Conservation (phyloP, 2,888 invertebrate species). For the Frankliniella fusca region DNA sequence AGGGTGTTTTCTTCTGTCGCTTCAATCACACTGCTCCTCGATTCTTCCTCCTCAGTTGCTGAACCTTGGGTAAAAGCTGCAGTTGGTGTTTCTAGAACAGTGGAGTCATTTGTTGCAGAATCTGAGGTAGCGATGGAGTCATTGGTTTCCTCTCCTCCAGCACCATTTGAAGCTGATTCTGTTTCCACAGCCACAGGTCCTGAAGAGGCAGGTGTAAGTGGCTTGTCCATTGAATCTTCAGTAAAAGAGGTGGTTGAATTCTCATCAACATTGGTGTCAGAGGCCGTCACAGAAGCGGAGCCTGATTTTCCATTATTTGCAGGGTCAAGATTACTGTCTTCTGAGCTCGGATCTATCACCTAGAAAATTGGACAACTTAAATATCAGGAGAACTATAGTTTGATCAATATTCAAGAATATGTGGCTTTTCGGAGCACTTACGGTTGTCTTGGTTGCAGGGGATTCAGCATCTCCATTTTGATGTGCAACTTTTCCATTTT, state of each 20-base stretch:
- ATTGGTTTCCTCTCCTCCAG: conserved; percentile 41
- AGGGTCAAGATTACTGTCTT: conserved; percentile 77
- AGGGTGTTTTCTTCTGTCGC: neutral
- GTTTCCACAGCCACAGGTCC: conserved; percentile 41
- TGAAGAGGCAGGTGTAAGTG: conserved; percentile 54
- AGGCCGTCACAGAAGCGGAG: conserved; percentile 53
- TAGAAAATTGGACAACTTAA: conserved; percentile 34
- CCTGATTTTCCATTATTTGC: conserved; percentile 50
- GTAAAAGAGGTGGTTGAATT: conserved; percentile 71
- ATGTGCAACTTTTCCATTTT: conserved; percentile 40
- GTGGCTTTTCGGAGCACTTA: conserved; percentile 19
- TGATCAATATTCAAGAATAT: neutral
- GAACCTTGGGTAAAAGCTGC: neutral
- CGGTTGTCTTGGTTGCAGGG: conserved; percentile 29
- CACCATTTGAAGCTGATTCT: conserved; percentile 28
- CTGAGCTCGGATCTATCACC: conserved; percentile 52
- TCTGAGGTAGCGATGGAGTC: conserved; percentile 42
- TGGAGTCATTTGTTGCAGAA: conserved; percentile 39
- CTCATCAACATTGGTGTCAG: conserved; percentile 58
- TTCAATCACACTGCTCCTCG: conserved; percentile 20
- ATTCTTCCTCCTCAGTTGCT: conserved; percentile 8
- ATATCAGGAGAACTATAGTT: neutral
- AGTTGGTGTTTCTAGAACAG: neutral
- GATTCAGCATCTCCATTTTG: conserved; percentile 39
- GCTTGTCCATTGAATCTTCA: conserved; percentile 68